A percentile compares a stretch with the other conserved stretches of the same genome.
Evolutionary conservation across 2,113 vertebrate genomes (phyloP).

Genomic region (Plotosus lineatus): DNA sequence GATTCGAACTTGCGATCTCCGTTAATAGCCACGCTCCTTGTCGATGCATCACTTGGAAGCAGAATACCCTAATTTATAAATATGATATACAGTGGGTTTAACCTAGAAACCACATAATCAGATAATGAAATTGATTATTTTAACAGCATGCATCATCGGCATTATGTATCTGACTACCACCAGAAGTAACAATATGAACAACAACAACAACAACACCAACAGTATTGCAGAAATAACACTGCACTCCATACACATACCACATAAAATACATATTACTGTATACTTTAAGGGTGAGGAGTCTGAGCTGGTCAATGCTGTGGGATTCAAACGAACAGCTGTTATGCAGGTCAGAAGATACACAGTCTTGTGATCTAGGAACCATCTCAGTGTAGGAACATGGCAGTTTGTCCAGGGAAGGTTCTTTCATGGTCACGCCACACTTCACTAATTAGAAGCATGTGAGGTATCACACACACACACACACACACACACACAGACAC

Average conservation of each 20-base stretch:
- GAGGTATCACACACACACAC: neutral
- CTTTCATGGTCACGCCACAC: conserved; percentile 10
- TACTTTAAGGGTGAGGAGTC: conserved; percentile 78
- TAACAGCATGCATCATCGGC: neutral
- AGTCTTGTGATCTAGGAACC: neutral
- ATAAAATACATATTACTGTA: conserved; percentile 44
- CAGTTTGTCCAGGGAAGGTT: neutral
- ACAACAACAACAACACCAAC: neutral
- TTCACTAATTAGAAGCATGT: conserved; percentile 22
- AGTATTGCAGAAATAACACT: neutral
- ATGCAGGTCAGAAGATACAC: conserved; percentile 20
- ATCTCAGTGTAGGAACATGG: conserved; percentile 12
- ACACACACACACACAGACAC: conserved; percentile 14
- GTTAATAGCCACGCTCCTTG: no score
- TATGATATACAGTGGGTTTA: neutral
- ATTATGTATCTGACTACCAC: neutral
- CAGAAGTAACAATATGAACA: neutral
- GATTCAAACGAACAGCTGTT: conserved; percentile 20
- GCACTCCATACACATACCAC: neutral
- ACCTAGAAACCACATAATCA: neutral
- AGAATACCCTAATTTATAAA: no score
- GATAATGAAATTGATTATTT: no score
- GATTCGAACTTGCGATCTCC: no score
- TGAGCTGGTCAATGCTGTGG: conserved; percentile 31
- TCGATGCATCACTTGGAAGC: no score